Conservation (phyloP, 2,113 vertebrate genomes). For the Apistogramma diplotaenia region DNA sequence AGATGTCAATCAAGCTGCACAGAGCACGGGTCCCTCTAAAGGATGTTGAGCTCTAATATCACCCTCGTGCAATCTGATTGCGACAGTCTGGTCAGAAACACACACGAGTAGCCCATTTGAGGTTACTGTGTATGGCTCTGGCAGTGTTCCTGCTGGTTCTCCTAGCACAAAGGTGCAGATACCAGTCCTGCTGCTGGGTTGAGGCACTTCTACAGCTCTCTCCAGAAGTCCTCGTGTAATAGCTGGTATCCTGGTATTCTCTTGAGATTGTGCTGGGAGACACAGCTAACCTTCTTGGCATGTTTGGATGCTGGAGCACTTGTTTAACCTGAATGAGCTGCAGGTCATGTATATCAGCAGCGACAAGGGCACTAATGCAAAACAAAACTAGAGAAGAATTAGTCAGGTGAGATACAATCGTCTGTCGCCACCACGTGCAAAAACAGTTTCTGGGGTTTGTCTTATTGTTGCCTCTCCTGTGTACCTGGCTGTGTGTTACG, state of each 20-base stretch:
- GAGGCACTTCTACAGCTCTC: not conserved
- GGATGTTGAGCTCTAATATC: not conserved
- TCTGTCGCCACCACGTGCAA: not conserved
- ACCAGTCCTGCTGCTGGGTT: not conserved
- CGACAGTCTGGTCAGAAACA: not conserved
- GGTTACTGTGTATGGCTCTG: not conserved
- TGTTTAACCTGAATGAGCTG: too few relatives aligned
- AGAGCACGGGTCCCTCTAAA: not conserved
- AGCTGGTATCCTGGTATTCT: too few relatives aligned
- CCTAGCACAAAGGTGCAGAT: not conserved
- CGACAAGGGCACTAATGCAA: not conserved
- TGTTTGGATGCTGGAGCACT: too few relatives aligned
- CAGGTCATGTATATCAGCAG: not conserved
- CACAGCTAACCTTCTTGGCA: not conserved
- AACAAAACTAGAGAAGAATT: not conserved
- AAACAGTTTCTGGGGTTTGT: not conserved
- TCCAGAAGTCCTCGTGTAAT: not conserved
- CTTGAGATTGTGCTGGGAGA: not conserved
- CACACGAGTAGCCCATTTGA: not conserved
- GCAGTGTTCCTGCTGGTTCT: not conserved
- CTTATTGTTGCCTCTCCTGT: not conserved
- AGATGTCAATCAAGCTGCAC: not conserved
- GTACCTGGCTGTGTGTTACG: not conserved
- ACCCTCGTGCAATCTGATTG: not conserved
- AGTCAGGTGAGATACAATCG: not conserved